Evolutionary conservation across 2,113 vertebrate genomes (phyloP), one percentile per base, ranked within the genome.

Genomic region (Andinoacara biseriatus): DNA sequence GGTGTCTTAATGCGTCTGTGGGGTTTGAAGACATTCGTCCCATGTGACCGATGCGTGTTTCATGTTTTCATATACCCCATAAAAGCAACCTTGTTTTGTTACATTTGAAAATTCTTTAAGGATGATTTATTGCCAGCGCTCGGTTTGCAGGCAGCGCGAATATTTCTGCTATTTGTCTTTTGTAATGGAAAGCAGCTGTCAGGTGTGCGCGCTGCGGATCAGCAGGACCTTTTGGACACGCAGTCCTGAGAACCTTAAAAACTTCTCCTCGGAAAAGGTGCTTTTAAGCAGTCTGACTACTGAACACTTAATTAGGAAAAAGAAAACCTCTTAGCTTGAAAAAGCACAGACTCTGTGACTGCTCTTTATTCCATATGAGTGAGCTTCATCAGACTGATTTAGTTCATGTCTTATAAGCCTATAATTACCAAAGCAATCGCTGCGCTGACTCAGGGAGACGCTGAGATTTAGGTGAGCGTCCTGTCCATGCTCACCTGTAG

Each of bases 121-220:
- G 2, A 18, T 60, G 63, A 85, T 91, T 82, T 57, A 56, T 10
- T 17, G 79, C 52, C 38, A 67, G 20, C 3, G 0, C 20, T 63
- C 1, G 14, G 24, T 76, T 65, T 80, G 22, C 2, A 29, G 31
- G 76, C 76, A 1, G 72, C 52, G 62, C 72, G 59, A 80, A 76
- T 56, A 81, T 87, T 77, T 74, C 49, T 56, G 63, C 74, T 57
- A 54, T 86, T 90, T 33, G n/a, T 78, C 7, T 78, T 52, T 40
- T 33, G 10, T 3, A 78, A 89, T 74, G 14, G 69, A 77, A 80
- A 52, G 31, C 90, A 87, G 78, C 76, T 90, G 87, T 54, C 18
- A 54, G 67, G 54, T 2, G 2, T 72, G 67, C 52, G 26, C 0
- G 0, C 11, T 2, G 18, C n/a, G 17, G 26, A 13, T 31, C 65